A percentile compares a stretch with the other conserved stretches of the same genome.
Conservation (phyloP, 2,888 invertebrate genomes). For the Himalopsyche tibetana region DNA sequence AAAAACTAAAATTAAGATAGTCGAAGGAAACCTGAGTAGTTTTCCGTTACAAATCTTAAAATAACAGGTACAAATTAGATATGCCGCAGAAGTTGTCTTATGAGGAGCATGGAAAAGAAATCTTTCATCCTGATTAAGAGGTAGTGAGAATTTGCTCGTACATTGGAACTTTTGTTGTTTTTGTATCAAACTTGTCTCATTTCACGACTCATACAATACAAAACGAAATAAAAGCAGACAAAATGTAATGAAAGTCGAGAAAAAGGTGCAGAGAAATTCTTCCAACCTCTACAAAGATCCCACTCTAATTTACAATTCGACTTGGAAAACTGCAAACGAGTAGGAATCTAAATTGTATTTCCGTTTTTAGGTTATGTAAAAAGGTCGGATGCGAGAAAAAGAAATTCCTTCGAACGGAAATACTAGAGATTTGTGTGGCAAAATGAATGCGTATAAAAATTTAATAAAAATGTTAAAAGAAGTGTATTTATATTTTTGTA, state of each 20-base stretch:
- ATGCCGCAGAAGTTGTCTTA: no score
- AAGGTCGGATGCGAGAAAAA: constrained; percentile 50
- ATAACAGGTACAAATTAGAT: no score
- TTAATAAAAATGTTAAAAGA: constrained; percentile 13
- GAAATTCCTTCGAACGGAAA: constrained; percentile 6
- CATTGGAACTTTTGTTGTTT: constrained; percentile 26
- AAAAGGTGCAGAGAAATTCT: constrained; percentile 46
- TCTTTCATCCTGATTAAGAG: constrained; percentile 21
- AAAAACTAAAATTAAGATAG: no score
- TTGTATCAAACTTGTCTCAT: not conserved
- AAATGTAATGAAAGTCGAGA: constrained; percentile 50
- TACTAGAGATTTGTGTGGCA: constrained; percentile 28
- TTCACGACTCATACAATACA: constrained; percentile 31
- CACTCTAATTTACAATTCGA: constrained; percentile 63
- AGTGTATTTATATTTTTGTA: constrained; percentile 12
- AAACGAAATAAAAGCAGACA: constrained; percentile 9
- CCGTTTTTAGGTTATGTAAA: constrained; percentile 59
- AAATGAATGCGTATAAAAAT: constrained; percentile 15
- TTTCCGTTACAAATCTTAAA: no score
- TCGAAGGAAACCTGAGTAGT: no score
- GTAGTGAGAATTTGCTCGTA: not conserved
- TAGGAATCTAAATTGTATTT: constrained; percentile 67
- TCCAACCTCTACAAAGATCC: constrained; percentile 56
- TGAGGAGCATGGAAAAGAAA: not conserved
- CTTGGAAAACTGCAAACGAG: constrained; percentile 50